Conservation (phyloP, 2,113 vertebrate genomes). For the Siniperca knerii region DNA sequence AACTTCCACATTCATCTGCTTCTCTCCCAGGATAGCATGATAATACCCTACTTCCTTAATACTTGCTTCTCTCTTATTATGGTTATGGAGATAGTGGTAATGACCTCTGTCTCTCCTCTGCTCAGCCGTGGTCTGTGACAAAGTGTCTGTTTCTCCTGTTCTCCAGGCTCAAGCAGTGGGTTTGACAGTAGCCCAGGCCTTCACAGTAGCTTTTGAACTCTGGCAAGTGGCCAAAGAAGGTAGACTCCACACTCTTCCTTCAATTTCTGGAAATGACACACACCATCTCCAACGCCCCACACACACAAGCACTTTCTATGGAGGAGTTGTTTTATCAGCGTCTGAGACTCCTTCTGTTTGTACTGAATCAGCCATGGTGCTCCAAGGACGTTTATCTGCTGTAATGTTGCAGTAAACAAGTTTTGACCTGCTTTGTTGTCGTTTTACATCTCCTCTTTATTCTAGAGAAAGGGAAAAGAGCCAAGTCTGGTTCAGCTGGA, state of each 20-base stretch:
- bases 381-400: neutral
- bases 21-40: constrained; percentile 44
- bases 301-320: neutral
- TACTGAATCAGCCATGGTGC: neutral
- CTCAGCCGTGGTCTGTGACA: neutral
- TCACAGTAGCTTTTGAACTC: constrained; percentile 93
- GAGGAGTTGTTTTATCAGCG: constrained; percentile 22
- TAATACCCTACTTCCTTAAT: constrained; percentile 18
- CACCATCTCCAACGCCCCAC: neutral
- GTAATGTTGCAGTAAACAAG: neutral
- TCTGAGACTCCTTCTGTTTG: constrained; percentile 9
- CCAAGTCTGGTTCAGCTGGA: constrained; percentile 84
- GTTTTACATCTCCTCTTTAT: neutral
- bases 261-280: constrained; percentile 7
- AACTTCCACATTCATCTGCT: constrained; percentile 16
- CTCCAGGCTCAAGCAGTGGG: constrained; percentile 94
- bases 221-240: constrained; percentile 96
- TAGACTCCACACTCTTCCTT: constrained; percentile 55
- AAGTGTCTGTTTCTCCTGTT: neutral
- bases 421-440: constrained; percentile 15
- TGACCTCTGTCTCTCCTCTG: constrained; percentile 28
- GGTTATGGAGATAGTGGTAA: neutral
- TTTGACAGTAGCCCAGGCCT: constrained; percentile 95
- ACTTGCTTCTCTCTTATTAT: neutral
- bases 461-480: constrained; percentile 90